Evolutionary conservation across 2,113 vertebrate genomes (phyloP).

Genomic region (Octodon degus): DNA sequence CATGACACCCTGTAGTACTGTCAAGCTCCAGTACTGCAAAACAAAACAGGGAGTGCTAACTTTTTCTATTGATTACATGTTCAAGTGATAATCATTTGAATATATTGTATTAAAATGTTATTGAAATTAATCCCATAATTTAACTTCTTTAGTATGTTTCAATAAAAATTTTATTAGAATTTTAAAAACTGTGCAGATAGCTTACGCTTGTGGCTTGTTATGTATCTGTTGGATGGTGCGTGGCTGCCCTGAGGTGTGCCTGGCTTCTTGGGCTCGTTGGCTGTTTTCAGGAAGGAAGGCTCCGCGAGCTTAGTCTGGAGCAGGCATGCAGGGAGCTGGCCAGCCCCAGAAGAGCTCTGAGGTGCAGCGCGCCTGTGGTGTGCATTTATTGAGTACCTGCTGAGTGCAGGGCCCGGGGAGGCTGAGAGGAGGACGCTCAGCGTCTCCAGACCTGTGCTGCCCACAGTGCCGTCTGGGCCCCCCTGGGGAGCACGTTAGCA

Average conservation of each 20-base stretch:
- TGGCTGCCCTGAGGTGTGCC: neutral
- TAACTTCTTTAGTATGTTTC: neutral
- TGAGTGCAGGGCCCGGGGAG: neutral
- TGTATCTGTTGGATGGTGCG: neutral
- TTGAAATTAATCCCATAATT: slow-evolving; percentile 23
- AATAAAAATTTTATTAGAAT: slow-evolving; percentile 12
- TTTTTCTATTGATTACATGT: slow-evolving; percentile 10
- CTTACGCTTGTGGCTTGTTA: neutral
- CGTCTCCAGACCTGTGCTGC: neutral
- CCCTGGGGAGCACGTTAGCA: neutral
- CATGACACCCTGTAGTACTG: neutral
- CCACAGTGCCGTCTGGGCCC: neutral
- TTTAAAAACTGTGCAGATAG: neutral
- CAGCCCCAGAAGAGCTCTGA: neutral
- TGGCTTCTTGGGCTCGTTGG: neutral
- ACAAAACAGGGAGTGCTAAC: neutral
- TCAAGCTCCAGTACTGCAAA: neutral
- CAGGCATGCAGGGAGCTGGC: neutral
- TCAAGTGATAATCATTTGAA: slow-evolving; percentile 31
- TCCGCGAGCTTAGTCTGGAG: neutral
- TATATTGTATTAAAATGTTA: slow-evolving; percentile 1
- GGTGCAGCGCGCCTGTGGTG: neutral
- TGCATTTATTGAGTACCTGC: slow-evolving; percentile 14
- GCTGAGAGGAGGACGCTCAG: neutral
- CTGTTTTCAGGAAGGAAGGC: neutral